Evolutionary conservation across 2,113 vertebrate genomes (phyloP), one percentile per base, ranked within the genome.

Genomic region (Nematolebias whitei): DNA sequence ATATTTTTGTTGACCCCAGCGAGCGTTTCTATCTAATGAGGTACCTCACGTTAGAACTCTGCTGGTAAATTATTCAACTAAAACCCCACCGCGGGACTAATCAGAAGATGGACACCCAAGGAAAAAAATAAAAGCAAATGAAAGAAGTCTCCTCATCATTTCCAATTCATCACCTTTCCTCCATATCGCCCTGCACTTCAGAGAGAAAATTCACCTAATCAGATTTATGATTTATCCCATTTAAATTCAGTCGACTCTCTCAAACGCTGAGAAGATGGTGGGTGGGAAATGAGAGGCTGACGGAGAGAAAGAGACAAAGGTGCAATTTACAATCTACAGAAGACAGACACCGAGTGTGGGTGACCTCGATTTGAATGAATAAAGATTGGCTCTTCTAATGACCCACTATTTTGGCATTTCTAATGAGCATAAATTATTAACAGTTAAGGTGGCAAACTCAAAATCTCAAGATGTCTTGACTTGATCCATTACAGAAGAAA

Each of bases 191-290:
- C 89, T 75, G 64, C 75, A 83, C 79, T 90, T 88, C 90, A 87
- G 77, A 89, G 90, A 85, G 87, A 92, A 91, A 90, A 92, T 87
- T 88, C 83, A 76, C 79, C 76, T 90, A 90, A 92, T 91, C 88
- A 90, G 82, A 89, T 92, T 87, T 90, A 90, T 92, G 84, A 92
- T 91, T 91, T 90, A 90, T 85, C 80, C 88, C 79, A 92, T 92
- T 92, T 91, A 91, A 91, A 92, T 93, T 89, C 86, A 85, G 87
- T 84, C 78, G 80, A 79, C 85, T 90, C 88, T 78, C 78, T 85
- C 77, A 85, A 82, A 86, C 64, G 63, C 76, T 65, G 62, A 80
- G 77, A n/a, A 83, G 76, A 75, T n/a, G 71, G 79, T 51, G 83
- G 85, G 78, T 22, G 85, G 82, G 85, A 61, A 65, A 57, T 57